Conservation (phyloP, 2,113 vertebrate species). For the Coptodon bakossiorum region DNA sequence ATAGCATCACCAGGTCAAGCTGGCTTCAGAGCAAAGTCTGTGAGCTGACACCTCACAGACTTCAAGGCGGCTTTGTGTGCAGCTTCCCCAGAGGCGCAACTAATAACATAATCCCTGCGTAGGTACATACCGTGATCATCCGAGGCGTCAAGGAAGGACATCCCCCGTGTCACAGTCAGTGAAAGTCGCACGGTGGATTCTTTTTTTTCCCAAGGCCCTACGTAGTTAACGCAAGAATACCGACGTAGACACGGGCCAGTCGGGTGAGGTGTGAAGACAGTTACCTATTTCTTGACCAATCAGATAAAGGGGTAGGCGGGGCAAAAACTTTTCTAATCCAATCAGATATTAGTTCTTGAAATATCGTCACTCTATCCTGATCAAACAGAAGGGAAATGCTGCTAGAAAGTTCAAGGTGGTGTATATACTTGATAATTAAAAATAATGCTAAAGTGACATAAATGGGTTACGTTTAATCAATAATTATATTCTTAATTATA, state of each 20-base stretch:
- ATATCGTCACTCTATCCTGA: not conserved
- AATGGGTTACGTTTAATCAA: not conserved
- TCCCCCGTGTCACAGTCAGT: conserved; percentile 37
- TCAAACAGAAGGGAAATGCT: not conserved
- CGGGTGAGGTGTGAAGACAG: not conserved
- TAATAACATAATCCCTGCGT: conserved; percentile 20
- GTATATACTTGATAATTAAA: not conserved
- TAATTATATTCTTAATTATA: not conserved
- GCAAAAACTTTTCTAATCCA: not conserved
- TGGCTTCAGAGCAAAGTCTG: not conserved
- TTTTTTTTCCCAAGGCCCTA: not conserved
- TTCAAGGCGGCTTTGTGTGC: not conserved
- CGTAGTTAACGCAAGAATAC: not conserved
- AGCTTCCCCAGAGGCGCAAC: not conserved
- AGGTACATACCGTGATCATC: conserved; percentile 30
- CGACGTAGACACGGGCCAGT: conserved; percentile 40
- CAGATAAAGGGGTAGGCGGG: not conserved
- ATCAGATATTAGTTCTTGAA: conserved; percentile 11
- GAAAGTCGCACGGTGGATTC: conserved; percentile 26
- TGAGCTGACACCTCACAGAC: not conserved
- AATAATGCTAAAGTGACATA: not conserved
- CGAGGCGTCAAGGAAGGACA: conserved; percentile 58
- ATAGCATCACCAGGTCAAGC: not conserved
- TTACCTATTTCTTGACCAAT: conserved; percentile 26
- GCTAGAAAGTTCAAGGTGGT: not conserved